Evolutionary conservation across 2,888 invertebrate genomes (phyloP).

Genomic region (Seladonia tumulorum): DNA sequence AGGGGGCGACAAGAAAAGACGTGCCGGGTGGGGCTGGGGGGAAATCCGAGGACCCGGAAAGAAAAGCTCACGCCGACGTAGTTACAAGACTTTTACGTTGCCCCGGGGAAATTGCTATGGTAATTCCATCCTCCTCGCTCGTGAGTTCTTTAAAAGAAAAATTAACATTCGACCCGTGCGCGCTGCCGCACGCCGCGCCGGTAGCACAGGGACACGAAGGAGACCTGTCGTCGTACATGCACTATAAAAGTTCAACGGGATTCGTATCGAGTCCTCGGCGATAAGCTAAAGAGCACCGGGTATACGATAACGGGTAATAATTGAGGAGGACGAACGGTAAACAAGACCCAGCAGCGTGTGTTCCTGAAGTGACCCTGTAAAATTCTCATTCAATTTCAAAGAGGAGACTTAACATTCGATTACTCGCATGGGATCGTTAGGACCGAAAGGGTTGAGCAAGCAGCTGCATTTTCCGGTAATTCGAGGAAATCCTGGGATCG

Average conservation of each 20-base stretch:
- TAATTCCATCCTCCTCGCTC: constrained; percentile 56
- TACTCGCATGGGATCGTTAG: neutral
- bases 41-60: neutral
- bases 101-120: constrained; percentile 69
- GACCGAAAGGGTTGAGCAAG: neutral
- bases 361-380: neutral
- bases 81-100: constrained; percentile 68
- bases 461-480: neutral
- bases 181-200: neutral
- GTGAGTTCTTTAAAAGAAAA: constrained; percentile 61
- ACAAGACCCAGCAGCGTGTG: neutral
- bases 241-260: constrained; percentile 21
- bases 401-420: neutral
- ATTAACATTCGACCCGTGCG: constrained; percentile 62
- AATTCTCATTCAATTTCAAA: neutral
- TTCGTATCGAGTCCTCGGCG: neutral
- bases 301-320: constrained; percentile 11
- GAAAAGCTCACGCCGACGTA: constrained; percentile 36
- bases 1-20: neutral
- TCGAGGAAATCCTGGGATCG: neutral
- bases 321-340: neutral
- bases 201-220: constrained; percentile 4
- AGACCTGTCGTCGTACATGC: constrained; percentile 14
- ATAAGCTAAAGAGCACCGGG: neutral
- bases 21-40: no score